Evolutionary conservation across 2,113 vertebrate genomes (phyloP), one percentile per base, ranked within the genome.

Genomic region (Phalacrocorax aristotelis): DNA sequence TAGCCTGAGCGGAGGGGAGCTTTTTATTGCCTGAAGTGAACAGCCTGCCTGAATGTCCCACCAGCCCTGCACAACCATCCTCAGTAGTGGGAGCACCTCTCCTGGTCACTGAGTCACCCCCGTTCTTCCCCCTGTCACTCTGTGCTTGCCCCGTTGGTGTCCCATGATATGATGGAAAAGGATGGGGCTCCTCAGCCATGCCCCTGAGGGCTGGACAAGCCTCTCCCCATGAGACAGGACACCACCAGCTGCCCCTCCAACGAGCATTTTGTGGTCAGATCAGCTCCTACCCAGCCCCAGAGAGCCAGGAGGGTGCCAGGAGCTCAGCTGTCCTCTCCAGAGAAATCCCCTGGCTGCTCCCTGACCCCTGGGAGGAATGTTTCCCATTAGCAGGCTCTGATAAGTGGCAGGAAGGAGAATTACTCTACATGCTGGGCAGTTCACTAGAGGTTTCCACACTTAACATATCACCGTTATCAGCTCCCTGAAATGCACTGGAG

Each of bases 381-480:
- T 95, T 94, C 91, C 95, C 58, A 95, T 92, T 91, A 95, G 94
- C 85, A 96, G 83, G 70, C 93, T 88, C 86, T 88, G 97, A 98
- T 98, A 97, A 98, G 95, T 9, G 57, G 90, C 91, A 97, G 96
- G 97, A 97, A 97, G 94, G 83, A 96, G 95, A 96, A 95, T 86
- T 89, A 96, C 80, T 89, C 38, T 93, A 61, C 0, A 3, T 83
- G 91, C 93, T 1, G 0, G 87, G 65, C 77, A 84, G 72, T 65
- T 95, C 2, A 3, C 83, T 92, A 82, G 96, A 97, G 96, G 96
- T 77, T 95, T 96, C 94, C 93, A 93, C 94, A 96, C 96, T 97
- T 97, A 92, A 92, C 94, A 92, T 94, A 91, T 95, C 95, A 48
- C 65, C 2, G 9, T 86, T 97, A 97, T 97, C 97, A 98, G 96